Base-by-base conservation (phyloP, 2,113 vertebrate genomes). In the Anas platyrhynchos region DNA sequence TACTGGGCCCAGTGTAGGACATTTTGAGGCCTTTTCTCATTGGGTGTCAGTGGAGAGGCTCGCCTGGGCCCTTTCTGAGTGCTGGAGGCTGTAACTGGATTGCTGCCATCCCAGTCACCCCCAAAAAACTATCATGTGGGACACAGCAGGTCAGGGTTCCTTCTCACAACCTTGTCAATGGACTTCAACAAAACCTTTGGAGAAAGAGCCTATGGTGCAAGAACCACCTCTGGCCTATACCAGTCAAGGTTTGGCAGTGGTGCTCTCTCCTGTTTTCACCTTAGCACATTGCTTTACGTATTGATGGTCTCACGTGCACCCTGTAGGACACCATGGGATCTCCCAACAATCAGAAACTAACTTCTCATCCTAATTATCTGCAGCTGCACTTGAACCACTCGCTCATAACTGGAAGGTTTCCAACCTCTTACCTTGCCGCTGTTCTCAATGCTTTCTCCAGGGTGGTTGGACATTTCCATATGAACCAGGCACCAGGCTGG, bases 41-140 rank as follows among this genome's bases (percentile, higher is more conserved):
- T 46, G 32, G 16, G 41, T 87, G 54, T 69, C 78, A 91, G 54
- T 74, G 52, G 20, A 86, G 22, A 66, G 31, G 17, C 7, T 83
- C 31, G 12, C 55, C 29, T 59, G 43, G 13, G 34, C 13, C 32
- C 8, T 80, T 83, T 25, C 17, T n/a, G 32, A 44, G 18, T 79
- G 21, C 41, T 61, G 46, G 18, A 73, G 36, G 43, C 44, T 83
- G 18, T 55, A 67, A 50, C 25, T 34, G 63, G 32, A 15, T 18
- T 68, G 18, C 52, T 86, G 29, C 34, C 29, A 56, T 58, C 10
- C 36, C 52, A 34, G 15, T 26, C 10, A 16, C 38, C 41, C 58
- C 1, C 0, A 10, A 26, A 55, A 48, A 21, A 7, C 15, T 54
- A 6, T 11, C 11, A 32, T 2, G 2, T 27, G 10, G 7, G 36